Base-by-base conservation (phyloP, 2,797 vertebrate genomes). In the Peromyscus attwateri region DNA sequence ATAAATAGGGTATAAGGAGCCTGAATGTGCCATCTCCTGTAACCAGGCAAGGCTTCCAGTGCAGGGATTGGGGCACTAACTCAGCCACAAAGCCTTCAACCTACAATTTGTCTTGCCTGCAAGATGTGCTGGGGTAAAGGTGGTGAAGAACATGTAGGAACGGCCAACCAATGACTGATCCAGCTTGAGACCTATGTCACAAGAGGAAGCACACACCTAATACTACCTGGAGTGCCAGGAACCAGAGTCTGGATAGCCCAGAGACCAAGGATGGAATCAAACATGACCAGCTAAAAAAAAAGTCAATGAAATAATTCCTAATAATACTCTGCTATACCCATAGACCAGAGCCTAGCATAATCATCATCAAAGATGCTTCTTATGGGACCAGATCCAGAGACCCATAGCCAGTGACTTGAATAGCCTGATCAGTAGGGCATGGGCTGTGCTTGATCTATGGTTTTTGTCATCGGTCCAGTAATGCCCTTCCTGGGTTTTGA, bases 401-500 rank as follows among this genome's bases (percentile, higher is more conserved):
- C 37, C 11, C 37, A 43, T 25, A 75, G 23, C 23, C 12, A 27
- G 21, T 49, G 34, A 62, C 62, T 80, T 71, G 27, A 95, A 82
- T 92, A 75, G 70, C 25, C 4, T 97, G 91, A 87, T n/a, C 60
- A 79, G 27, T 25, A 91, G 21, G 40, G 55, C 64, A 85, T 70
- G 43, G 52, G 57, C 49, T 96, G 25, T 1, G 1, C 34, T 94
- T 95, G 68, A 85, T 89, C n/a, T 94, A 10, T 82, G 76, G 13
- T 66, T 94, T 93, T 94, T 62, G 40, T 52, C 52, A 49, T 94
- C 34, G 21, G 8, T 83, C 13, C 31, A 91, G 12, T 62, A 92
- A 84, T 95, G n/a, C n/a, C 64, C 66, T 96, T 95, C 92, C 68
- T 83, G 68, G 43, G 64, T 25, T 87, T 96, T 95, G 46, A 95